Evolutionary conservation across 2,888 invertebrate genomes (phyloP), one percentile per base, ranked within the genome.

Genomic region (Spatulosminthurus flaviceps): DNA sequence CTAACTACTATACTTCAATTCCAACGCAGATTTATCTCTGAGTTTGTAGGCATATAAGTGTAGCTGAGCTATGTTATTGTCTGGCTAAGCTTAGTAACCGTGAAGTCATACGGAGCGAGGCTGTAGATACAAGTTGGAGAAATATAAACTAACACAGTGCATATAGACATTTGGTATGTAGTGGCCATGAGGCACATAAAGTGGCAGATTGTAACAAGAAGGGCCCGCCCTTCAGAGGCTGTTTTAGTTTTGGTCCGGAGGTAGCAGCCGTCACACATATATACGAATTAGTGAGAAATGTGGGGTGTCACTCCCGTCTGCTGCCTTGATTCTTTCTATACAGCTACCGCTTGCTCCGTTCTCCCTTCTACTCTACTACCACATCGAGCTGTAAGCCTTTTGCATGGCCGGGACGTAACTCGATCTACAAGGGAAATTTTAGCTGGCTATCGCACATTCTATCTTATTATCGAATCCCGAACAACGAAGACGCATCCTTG

Each of bases 211-310:
- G 51, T 51, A 51, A n/a, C 16, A 51, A 51, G 51, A 51, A n/a
- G 51, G 51, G 34, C 34, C 5, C 5, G 34, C n/a, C n/a, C n/a
- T 34, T 4, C 4, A 34, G 34, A 19, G 51, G 51, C 16, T 51
- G 51, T 51, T 51, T 51, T 51, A 51, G 51, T 51, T 51, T 51
- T n/a, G 16, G 51, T 51, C 51, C n/a, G n/a, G 34, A 70, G 51
- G 34, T 66, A 70, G 71, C 78, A 78, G 29, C 60, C 60, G 21
- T 34, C 34, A 28, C 69, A 60, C 70, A 77, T 70, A 60, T 77
- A 70, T 77, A 70, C 60, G 77, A 77, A 77, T 77, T 77, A 77
- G 77, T 43, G 43, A 77, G 77, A 77, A 69, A 77, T 70, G 71
- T 60, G 70, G 71, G 71, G 60, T 51, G 64, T 71, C 71, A 64